Evolutionary conservation across 2,797 vertebrate species (phyloP), one percentile per base, ranked within the genome.

Genomic region (Malurus splendens): DNA sequence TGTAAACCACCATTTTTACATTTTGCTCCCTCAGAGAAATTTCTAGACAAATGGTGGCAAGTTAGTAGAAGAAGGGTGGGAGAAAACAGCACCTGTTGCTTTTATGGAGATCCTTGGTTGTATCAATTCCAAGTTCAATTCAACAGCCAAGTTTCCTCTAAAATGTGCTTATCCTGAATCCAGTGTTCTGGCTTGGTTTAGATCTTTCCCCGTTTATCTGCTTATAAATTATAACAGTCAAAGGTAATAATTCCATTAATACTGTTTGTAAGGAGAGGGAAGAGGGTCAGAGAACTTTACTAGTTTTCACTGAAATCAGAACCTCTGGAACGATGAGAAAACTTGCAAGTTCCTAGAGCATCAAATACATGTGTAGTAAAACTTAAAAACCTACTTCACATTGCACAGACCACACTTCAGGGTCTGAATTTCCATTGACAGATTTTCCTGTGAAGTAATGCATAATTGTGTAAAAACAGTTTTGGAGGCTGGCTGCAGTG

Each of bases 341-440:
- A 55, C n/a, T 45, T 76, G 7, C 4, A 42, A 23, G 4, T 83
- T 89, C 44, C 13, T 76, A 30, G 18, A 79, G 3, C 1, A 1
- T 62, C 14, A 78, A 54, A 45, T 86, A 9, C 5, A 24, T 3
- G 2, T 32, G 20, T 32, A 28, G 23, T 19, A 66, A 19, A 78
- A 45, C 16, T 82, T 66, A 33, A 3, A 56, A 66, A 33, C 8
- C 14, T 71, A 8, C 13, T 10, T 39, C 68, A 0, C 8, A 17
- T 36, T 57, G 44, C 27, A 30, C 32, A 70, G 32, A 14, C 14
- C 5, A 27, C 14, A 10, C 16, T 72, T 65, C n/a, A 22, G 6
- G 22, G 4, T 56, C 50, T 44, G 32, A 56, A 66, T 30, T 82
- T 56, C 24, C 15, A 10, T 0, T 0, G 48, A 64, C 42, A 11